Evolutionary conservation across 1,140 invertebrate genomes (phyloP).

Genomic region (Heliconius nattereri): DNA sequence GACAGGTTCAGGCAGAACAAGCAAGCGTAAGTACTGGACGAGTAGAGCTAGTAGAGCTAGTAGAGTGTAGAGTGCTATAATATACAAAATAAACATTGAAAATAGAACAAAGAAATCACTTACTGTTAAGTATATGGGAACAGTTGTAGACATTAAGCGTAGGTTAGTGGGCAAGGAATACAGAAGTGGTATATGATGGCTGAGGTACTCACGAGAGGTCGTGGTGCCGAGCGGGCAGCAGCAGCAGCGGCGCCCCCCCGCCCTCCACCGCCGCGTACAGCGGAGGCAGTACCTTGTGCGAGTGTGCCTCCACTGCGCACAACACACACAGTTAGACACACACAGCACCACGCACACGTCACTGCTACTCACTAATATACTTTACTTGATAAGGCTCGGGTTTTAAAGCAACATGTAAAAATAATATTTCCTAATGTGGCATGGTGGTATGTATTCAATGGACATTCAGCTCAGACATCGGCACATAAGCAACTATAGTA

Average conservation of each 20-base stretch:
- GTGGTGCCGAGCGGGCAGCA: slow-evolving; percentile 55
- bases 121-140: slow-evolving; percentile 17
- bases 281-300: slow-evolving; percentile 74
- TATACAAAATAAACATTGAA: background rate
- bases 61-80: background rate
- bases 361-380: background rate
- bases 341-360: slow-evolving; percentile 14
- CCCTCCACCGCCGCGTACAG: slow-evolving; percentile 73
- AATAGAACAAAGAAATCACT: slow-evolving; percentile 5
- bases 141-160: slow-evolving; percentile 24
- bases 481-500: background rate
- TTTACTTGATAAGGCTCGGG: background rate
- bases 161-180: slow-evolving; percentile 14
- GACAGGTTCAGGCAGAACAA: slow-evolving; percentile 18
- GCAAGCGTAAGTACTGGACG: background rate
- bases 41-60: background rate
- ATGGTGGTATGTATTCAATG: slow-evolving; percentile 17
- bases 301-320: slow-evolving; percentile 69
- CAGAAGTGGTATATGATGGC: background rate
- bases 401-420: background rate
- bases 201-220: slow-evolving; percentile 59
- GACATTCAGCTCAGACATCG: slow-evolving; percentile 14
- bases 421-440: background rate
- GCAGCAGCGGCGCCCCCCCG: slow-evolving; percentile 54
- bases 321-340: slow-evolving; percentile 45